phyloP scores from a whole-genome alignment of 2,797 vertebrate species.

The Dicrostonyx torquatus region DNA sequence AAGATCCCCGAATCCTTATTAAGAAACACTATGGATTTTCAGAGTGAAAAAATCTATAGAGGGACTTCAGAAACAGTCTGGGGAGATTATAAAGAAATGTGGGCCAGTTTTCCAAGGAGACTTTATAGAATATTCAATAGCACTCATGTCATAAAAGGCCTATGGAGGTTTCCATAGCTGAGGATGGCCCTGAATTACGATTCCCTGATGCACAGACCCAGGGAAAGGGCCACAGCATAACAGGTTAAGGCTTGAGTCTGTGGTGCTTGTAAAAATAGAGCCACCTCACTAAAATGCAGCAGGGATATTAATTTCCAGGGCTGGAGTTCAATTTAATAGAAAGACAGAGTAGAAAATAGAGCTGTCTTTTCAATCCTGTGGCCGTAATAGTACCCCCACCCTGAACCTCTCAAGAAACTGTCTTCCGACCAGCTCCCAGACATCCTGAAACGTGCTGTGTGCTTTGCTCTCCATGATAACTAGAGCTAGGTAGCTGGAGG shows the following conservation, averaged over 20 bases:
- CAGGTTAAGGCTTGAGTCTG: constrained; percentile 73
- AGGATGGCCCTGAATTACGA: constrained; percentile 71
- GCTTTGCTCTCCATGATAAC: constrained; percentile 47
- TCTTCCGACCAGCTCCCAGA: constrained; percentile 55
- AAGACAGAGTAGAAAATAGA: constrained; percentile 80
- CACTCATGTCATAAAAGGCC: constrained; percentile 74
- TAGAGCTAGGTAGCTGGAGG: constrained; percentile 53
- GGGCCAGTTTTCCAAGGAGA: constrained; percentile 73
- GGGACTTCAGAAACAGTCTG: constrained; percentile 74
- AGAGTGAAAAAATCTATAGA: constrained; percentile 80
- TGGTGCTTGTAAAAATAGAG: constrained; percentile 71
- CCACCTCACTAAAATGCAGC: constrained; percentile 72
- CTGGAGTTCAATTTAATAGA: constrained; percentile 74
- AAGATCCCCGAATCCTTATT: constrained; percentile 72
- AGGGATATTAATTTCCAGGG: constrained; percentile 80
- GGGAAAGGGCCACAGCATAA: constrained; percentile 72
- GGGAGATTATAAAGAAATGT: constrained; percentile 77
- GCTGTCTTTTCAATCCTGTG: constrained; percentile 74
- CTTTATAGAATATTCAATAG: constrained; percentile 80
- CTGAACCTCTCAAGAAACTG: constrained; percentile 38
- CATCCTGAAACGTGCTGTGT: not conserved
- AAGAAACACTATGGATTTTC: constrained; percentile 73
- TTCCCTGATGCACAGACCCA: constrained; percentile 63
- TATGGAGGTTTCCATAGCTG: constrained; percentile 68
- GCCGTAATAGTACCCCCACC: constrained; percentile 65